Conservation (phyloP, 2,797 vertebrate genomes). For the Ctenopoma kingsleyae region DNA sequence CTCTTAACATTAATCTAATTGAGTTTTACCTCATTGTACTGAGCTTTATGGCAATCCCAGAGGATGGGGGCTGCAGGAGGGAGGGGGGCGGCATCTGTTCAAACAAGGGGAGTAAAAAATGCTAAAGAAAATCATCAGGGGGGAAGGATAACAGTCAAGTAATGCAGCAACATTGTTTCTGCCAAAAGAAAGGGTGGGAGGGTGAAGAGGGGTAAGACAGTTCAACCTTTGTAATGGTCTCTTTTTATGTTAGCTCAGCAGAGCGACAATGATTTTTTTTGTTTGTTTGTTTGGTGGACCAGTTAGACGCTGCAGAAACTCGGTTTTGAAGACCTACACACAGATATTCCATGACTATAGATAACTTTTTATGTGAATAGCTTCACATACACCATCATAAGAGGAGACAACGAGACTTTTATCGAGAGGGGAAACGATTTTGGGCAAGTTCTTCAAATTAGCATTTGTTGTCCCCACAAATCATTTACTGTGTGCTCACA, state of each 20-base stretch:
- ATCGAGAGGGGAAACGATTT: slow-evolving; percentile 59
- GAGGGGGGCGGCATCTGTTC: slow-evolving; percentile 84
- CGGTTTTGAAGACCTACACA: slow-evolving; percentile 56
- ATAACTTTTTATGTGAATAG: slow-evolving; percentile 40
- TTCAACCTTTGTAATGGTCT: slow-evolving; percentile 78
- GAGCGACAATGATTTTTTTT: slow-evolving; percentile 66
- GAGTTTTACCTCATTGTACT: slow-evolving; percentile 77
- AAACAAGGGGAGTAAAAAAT: slow-evolving; percentile 84
- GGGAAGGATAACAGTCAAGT: slow-evolving; percentile 82
- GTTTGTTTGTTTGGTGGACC: slow-evolving; percentile 16
- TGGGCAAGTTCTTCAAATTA: slow-evolving; percentile 42
- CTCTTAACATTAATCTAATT: slow-evolving; percentile 75
- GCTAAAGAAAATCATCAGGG: slow-evolving; percentile 82
- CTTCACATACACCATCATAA: slow-evolving; percentile 22
- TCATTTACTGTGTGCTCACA: slow-evolving; percentile 52
- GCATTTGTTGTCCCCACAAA: slow-evolving; percentile 50
- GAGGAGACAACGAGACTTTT: slow-evolving; percentile 65
- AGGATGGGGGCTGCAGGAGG: slow-evolving; percentile 67
- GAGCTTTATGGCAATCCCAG: slow-evolving; percentile 66
- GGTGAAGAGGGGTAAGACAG: slow-evolving; percentile 71
- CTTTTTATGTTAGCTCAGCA: slow-evolving; percentile 80
- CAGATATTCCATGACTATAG: slow-evolving; percentile 46
- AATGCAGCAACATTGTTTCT: slow-evolving; percentile 82
- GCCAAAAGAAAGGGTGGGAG: slow-evolving; percentile 74
- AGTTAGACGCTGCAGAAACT: slow-evolving; percentile 54